These are phyloP conservation scores for Urocolius indicus DNA, from an alignment of 2,113 vertebrate genomes.

Conservation along the genomic window DNA sequence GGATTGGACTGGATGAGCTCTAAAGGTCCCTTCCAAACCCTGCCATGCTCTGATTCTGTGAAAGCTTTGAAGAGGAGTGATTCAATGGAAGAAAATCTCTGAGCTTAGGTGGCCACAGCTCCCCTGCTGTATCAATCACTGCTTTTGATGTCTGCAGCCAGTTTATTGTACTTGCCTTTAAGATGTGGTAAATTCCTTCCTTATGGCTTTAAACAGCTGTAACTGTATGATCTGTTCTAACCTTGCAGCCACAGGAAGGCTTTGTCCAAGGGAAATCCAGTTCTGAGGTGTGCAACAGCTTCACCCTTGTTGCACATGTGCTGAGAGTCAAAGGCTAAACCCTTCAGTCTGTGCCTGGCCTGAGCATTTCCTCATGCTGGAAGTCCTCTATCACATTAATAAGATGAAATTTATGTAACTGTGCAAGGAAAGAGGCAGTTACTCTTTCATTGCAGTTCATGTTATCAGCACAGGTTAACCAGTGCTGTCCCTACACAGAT, in stretches of 20 bases:
- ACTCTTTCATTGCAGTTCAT: rapidly evolving
- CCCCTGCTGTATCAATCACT: not conserved
- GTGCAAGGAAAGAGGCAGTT: not conserved
- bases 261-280: not conserved
- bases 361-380: not conserved
- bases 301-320: rapidly evolving
- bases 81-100: not conserved
- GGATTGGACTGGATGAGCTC: too few relatives aligned
- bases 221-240: not conserved
- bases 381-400: not conserved
- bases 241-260: not conserved
- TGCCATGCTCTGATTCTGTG: too few relatives aligned
- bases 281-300: not conserved
- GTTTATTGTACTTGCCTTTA: not conserved
- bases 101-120: not conserved
- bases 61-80: not conserved
- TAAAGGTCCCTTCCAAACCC: too few relatives aligned
- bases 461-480: not conserved
- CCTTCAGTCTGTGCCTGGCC: not conserved
- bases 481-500: not conserved
- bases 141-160: not conserved
- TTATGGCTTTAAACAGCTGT: not conserved
- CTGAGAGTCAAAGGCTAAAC: not conserved
- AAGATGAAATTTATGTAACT: not conserved
- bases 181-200: not conserved